These are phyloP conservation scores for Choloepus hoffmanni DNA, from an alignment of 2,113 vertebrate genomes.

Conservation along the genomic window DNA sequence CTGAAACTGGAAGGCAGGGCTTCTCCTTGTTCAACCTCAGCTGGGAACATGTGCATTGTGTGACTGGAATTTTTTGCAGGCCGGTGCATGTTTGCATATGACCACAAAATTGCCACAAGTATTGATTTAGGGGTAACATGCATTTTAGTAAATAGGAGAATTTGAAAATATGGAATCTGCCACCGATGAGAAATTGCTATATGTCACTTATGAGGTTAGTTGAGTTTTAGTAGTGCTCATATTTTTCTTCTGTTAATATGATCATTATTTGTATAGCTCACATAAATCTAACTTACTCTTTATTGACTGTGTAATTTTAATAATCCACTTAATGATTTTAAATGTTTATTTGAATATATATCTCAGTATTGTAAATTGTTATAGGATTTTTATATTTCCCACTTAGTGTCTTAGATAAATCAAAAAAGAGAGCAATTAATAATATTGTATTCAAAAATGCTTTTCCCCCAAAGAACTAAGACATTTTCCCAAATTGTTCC, in stretches of 20 bases:
- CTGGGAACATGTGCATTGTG: too few relatives aligned
- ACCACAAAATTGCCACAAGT: too few relatives aligned
- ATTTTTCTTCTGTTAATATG: not conserved
- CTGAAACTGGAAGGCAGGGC: too few relatives aligned
- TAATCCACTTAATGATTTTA: constrained; percentile 11
- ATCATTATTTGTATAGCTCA: not conserved
- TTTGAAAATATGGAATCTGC: too few relatives aligned
- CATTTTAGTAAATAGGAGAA: too few relatives aligned
- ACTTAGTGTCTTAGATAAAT: constrained; percentile 19
- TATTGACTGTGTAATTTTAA: not conserved
- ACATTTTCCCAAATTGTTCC: not conserved
- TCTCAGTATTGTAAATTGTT: not conserved
- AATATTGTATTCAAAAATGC: not conserved
- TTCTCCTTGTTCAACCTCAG: too few relatives aligned
- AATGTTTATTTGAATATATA: not conserved
- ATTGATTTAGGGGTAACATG: too few relatives aligned
- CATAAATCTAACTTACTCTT: not conserved
- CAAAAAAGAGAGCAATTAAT: not conserved
- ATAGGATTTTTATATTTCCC: constrained; percentile 13
- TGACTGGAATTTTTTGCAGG: too few relatives aligned
- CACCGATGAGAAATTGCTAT: not conserved
- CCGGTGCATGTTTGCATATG: too few relatives aligned
- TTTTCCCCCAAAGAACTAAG: not conserved
- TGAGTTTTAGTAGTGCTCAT: not conserved
- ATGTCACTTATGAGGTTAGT: not conserved